phyloP scores from a whole-genome alignment of 1,140 invertebrate species.

The Drosophila repletoides region DNA sequence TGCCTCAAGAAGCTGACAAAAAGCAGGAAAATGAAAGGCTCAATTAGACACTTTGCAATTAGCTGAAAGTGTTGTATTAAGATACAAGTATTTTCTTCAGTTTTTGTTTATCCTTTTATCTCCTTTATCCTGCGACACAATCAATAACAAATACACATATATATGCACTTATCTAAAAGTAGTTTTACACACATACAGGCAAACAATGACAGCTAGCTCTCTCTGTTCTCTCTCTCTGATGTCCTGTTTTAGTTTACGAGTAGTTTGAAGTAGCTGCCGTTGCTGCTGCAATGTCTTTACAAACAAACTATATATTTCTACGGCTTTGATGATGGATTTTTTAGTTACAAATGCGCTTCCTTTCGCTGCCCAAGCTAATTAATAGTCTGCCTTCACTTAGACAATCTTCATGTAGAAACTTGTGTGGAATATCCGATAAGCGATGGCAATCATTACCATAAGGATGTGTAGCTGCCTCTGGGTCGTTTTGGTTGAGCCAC shows the following conservation, averaged over 20 bases:
- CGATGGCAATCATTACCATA: constrained; percentile 71
- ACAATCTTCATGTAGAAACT: constrained; percentile 73
- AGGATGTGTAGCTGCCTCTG: constrained; percentile 73
- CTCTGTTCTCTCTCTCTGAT: too few species aligned
- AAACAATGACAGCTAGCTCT: background rate
- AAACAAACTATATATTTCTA: too few species aligned
- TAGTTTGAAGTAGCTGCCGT: background rate
- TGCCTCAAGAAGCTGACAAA: constrained; percentile 6
- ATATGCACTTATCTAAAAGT: constrained; percentile 30
- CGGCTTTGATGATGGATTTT: too few species aligned
- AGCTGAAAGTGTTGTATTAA: constrained; percentile 17
- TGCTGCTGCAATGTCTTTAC: too few species aligned
- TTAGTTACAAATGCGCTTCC: constrained; percentile 58
- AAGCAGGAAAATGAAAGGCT: constrained; percentile 20
- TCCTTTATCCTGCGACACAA: constrained; percentile 40
- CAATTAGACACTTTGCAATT: background rate
- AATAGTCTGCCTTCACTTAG: constrained; percentile 23
- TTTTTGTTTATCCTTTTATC: background rate
- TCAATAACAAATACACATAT: constrained; percentile 21
- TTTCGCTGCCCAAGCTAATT: background rate
- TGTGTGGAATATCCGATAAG: constrained; percentile 78
- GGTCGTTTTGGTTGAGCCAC: constrained; percentile 83
- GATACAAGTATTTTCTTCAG: constrained; percentile 8
- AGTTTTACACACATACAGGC: constrained; percentile 16
- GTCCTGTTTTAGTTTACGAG: too few species aligned